Evolutionary conservation across 1,140 invertebrate genomes (phyloP).

Genomic region (Nasonia longicornis): DNA sequence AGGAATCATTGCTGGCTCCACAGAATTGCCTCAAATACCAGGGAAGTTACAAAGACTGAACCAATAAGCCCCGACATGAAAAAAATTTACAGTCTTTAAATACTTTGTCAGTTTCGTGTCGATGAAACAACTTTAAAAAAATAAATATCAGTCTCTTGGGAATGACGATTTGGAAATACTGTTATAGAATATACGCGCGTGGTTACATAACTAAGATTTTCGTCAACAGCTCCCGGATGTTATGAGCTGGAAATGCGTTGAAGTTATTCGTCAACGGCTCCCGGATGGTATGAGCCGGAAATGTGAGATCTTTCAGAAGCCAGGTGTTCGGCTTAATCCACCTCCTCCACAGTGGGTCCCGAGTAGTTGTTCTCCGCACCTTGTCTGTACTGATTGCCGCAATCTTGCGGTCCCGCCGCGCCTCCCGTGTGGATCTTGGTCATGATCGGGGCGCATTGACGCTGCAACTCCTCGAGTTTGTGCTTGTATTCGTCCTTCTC

Average conservation of each 20-base stretch:
- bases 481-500: constrained; percentile 83
- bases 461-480: constrained; percentile 79
- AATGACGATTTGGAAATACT: constrained; percentile 2
- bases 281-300: constrained; percentile 33
- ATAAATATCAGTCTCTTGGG: constrained; percentile 33
- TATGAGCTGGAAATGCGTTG: constrained; percentile 24
- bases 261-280: constrained; percentile 18
- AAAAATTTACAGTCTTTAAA: constrained; percentile 22
- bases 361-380: constrained; percentile 44
- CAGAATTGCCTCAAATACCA: neutral
- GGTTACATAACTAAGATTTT: neutral
- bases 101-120: constrained; percentile 1
- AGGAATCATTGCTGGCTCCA: neutral
- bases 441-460: constrained; percentile 81
- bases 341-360: constrained; percentile 75
- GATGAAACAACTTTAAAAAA: constrained; percentile 24
- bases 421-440: constrained; percentile 78
- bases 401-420: constrained; percentile 55
- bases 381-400: constrained; percentile 49
- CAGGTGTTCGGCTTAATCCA: constrained; percentile 67
- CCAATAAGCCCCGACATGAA: constrained; percentile 34
- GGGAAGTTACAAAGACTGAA: neutral
- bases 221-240: constrained; percentile 25
- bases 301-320: neutral
- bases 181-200: too few relatives aligned